A percentile compares a stretch with the other conserved stretches of the same genome.
Evolutionary conservation across 2,797 vertebrate species (phyloP).

Genomic region (Crax fasciolata): DNA sequence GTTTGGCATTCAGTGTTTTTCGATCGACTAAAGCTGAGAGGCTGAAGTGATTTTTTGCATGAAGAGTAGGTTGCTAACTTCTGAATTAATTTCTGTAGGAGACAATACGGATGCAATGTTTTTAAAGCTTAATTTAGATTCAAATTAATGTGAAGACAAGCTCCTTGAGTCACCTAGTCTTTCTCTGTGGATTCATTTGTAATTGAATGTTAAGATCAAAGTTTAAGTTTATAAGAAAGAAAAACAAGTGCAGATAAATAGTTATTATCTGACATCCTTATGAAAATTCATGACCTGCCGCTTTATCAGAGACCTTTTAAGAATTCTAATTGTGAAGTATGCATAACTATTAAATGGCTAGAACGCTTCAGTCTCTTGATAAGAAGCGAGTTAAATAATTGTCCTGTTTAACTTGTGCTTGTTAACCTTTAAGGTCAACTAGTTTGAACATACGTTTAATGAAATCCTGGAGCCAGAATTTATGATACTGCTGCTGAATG

Average conservation of each 20-base stretch:
- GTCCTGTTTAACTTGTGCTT: conserved; percentile 90
- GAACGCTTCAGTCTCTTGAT: conserved; percentile 84
- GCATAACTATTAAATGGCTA: conserved; percentile 83
- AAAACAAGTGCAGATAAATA: conserved; percentile 89
- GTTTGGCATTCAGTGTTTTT: conserved; percentile 29
- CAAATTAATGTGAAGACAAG: conserved; percentile 67
- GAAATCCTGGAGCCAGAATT: conserved; percentile 90
- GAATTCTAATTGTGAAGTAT: conserved; percentile 87
- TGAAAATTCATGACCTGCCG: conserved; percentile 86
- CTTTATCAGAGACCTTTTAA: conserved; percentile 83
- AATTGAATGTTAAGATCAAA: conserved; percentile 89
- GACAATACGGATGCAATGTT: conserved; percentile 49
- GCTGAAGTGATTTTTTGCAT: not conserved
- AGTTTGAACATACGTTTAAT: conserved; percentile 92
- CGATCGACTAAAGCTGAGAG: not conserved
- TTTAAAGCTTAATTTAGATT: conserved; percentile 68
- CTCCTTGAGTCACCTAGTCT: conserved; percentile 77
- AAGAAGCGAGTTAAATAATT: conserved; percentile 90
- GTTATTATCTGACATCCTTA: conserved; percentile 86
- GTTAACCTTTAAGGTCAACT: conserved; percentile 92
- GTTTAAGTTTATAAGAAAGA: conserved; percentile 89
- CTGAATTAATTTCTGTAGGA: conserved; percentile 57
- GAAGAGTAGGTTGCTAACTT: conserved; percentile 39
- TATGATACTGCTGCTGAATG: conserved; percentile 89
- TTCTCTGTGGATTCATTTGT: conserved; percentile 80